Percentiles rank a stretch among this genome's conserved stretches.
phyloP scores from a whole-genome alignment of 1,140 invertebrate species.

The Zaprionus davidi region DNA sequence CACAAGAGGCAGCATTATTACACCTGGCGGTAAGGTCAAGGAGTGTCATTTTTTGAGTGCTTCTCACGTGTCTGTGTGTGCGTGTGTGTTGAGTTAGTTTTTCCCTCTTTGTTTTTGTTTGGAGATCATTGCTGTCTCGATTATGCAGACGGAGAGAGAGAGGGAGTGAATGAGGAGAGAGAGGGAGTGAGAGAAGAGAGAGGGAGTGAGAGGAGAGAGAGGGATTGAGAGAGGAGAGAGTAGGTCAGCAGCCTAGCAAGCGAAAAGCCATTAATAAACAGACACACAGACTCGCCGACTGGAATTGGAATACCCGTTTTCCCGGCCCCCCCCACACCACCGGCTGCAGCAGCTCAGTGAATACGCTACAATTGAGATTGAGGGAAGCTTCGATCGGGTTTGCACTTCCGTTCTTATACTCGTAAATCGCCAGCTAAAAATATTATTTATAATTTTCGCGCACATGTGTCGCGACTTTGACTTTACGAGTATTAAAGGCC shows the following conservation, averaged over 20 bases:
- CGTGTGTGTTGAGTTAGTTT: constrained; percentile 31
- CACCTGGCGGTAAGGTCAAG: constrained; percentile 52
- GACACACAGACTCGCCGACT: constrained; percentile 18
- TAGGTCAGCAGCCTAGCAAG: constrained; percentile 32
- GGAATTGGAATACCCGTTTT: neutral
- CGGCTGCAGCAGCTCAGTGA: neutral
- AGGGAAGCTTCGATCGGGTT: constrained; percentile 1
- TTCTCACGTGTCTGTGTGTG: constrained; percentile 20
- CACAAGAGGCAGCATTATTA: constrained; percentile 44
- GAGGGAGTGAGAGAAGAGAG: neutral
- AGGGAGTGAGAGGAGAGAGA: neutral
- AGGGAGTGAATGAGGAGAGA: constrained; percentile 9
- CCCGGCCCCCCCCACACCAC: neutral
- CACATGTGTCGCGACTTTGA: constrained; percentile 8
- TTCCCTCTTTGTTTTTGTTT: constrained; percentile 15
- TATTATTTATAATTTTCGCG: constrained; percentile 13
- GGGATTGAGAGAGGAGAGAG: constrained; percentile 14
- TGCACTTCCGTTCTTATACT: constrained; percentile 38
- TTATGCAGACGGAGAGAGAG: neutral
- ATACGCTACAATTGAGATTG: neutral
- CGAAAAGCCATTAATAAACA: constrained; percentile 21
- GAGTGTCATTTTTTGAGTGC: constrained; percentile 27
- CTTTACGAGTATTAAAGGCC: constrained; percentile 45
- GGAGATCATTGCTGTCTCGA: neutral
- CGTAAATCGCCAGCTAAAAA: constrained; percentile 24